Evolutionary conservation across 2,797 vertebrate species (phyloP), one percentile per base, ranked within the genome.

Genomic region (Silurus lanzhouensis): DNA sequence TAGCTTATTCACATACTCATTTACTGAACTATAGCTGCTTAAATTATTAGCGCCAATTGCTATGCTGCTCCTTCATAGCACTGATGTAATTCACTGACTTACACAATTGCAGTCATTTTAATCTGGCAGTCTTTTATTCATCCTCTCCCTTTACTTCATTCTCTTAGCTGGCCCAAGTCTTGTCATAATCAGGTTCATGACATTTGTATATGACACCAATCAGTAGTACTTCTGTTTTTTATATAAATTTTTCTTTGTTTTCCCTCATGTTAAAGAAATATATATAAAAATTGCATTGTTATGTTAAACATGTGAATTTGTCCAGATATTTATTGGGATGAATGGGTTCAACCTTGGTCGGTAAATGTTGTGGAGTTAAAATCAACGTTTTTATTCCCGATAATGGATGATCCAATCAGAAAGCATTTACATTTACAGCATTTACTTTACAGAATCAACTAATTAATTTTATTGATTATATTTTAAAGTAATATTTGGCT

Each of bases 81-180:
- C n/a, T 52, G 75, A 25, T 48, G 15, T 20, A 70, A 61, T 85
- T 31, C 57, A 22, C 46, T 74, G 6, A 61, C 52, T 82, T 70
- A 8, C 63, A 76, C 9, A 77, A 31, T 68, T 82, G 61, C 31
- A 77, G 5, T 80, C 55, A 77, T 67, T 67, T 68, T 27, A 27
- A 46, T 6, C 70, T 66, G 78, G 5, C 66, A 79, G 15, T 58
- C 27, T 19, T 66, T 57, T 15, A 19, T 68, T 80, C 55, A 75
- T 60, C 44, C 57, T 71, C 57, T 46, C 17, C 44, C 44, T 68
- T 14, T 61, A 82, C 78, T 83, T 81, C 13, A 83, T 86, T 87
- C 71, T 17, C 25, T 58, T 31, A 57, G 17, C 22, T 70, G 61
- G 55, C 38, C 70, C n/a, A 57, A 83, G 58, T 22, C 55, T 72